These are phyloP conservation scores for Brachionus manjavacas DNA, from an alignment of 1,140 invertebrate genomes.

Conservation along the genomic window DNA sequence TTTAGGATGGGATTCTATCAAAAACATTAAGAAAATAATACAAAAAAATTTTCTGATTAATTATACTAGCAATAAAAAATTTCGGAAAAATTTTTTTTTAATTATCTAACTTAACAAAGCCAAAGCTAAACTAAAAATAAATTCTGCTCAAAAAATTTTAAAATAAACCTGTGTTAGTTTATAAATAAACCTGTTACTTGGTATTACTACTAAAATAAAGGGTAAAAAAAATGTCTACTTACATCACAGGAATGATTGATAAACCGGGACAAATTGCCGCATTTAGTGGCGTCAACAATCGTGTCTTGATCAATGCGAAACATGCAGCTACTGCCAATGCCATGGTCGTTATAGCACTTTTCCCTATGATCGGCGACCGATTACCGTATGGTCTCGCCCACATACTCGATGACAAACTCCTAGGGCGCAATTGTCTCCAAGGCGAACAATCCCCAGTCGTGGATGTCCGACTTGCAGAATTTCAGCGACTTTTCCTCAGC, in stretches of 20 bases:
- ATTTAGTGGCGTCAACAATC: constrained; percentile 97
- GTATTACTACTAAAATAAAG: too few relatives aligned
- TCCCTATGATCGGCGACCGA: constrained; percentile 89
- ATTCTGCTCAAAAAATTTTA: too few relatives aligned
- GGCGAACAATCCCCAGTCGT: constrained; percentile 98
- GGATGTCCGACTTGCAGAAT: constrained; percentile 94
- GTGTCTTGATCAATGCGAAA: constrained; percentile 94
- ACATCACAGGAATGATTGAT: constrained; percentile 99
- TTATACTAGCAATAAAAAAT: too few relatives aligned
- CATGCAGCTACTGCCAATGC: constrained; percentile 93
- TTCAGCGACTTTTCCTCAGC: constrained; percentile 96
- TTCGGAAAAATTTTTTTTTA: too few relatives aligned
- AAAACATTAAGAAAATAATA: too few relatives aligned
- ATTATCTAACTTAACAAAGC: too few relatives aligned
- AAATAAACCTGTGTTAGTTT: not conserved
- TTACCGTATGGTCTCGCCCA: constrained; percentile 89
- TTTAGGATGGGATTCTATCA: too few relatives aligned
- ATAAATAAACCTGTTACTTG: too few relatives aligned
- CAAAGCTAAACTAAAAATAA: too few relatives aligned
- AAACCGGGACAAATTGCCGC: constrained; percentile 93
- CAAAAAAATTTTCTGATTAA: too few relatives aligned
- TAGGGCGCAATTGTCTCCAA: constrained; percentile 96
- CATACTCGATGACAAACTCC: constrained; percentile 99
- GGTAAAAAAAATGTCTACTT: constrained; percentile 62
- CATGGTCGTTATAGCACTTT: constrained; percentile 86